Evolutionary conservation across 2,888 invertebrate genomes (phyloP).

Genomic region (Petrolisthes manimaculis): DNA sequence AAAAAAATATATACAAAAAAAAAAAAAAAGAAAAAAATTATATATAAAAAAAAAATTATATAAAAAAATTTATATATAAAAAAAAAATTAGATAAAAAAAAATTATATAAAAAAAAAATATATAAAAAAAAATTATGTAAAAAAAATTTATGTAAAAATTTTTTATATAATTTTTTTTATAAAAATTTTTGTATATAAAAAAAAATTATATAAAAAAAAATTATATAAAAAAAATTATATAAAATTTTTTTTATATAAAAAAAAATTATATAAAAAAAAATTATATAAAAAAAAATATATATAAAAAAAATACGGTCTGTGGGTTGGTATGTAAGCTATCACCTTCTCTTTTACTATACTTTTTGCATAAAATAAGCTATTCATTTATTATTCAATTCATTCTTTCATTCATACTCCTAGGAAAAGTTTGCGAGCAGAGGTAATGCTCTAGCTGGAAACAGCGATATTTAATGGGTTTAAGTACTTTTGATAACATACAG

Average conservation of each 20-base stretch:
- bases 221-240: slow-evolving; percentile 43
- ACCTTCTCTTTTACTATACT: too few relatives aligned
- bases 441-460: too few relatives aligned
- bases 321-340: slow-evolving; percentile 25
- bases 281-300: slow-evolving; percentile 35
- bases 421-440: too few relatives aligned
- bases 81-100: slow-evolving; percentile 29
- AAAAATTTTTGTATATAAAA: slow-evolving; percentile 33
- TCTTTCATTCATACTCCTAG: too few relatives aligned
- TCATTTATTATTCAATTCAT: too few relatives aligned
- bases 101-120: slow-evolving; percentile 16
- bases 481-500: too few relatives aligned
- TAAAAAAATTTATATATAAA: slow-evolving; percentile 33
- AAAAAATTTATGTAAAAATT: neutral
- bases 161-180: slow-evolving; percentile 16
- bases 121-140: neutral
- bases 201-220: slow-evolving; percentile 30
- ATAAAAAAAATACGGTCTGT: slow-evolving; percentile 2
- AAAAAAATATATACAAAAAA: neutral
- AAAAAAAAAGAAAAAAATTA: neutral
- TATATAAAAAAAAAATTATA: slow-evolving; percentile 35
- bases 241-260: slow-evolving; percentile 40
- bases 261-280: slow-evolving; percentile 16
- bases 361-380: too few relatives aligned
- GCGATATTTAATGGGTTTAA: too few relatives aligned